Percentiles rank a stretch among this genome's conserved stretches.
These are phyloP conservation scores for Nannobrachium achirus DNA, from an alignment of 2,113 vertebrate species.

Conservation along the genomic window DNA sequence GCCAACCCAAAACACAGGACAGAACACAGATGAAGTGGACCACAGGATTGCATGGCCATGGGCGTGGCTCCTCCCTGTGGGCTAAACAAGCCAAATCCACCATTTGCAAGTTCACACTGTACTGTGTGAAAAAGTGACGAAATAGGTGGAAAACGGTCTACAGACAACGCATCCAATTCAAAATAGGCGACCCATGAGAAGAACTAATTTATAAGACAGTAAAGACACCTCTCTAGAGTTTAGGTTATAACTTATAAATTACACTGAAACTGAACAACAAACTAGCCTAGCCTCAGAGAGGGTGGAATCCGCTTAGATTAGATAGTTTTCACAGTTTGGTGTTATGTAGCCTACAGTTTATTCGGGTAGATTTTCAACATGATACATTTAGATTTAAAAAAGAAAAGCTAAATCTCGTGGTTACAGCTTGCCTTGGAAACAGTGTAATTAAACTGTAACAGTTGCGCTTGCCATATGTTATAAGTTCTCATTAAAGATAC, in stretches of 20 bases:
- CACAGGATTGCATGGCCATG: constrained; percentile 42
- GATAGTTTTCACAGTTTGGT: neutral
- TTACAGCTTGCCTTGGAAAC: too few relatives aligned
- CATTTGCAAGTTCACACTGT: constrained; percentile 54
- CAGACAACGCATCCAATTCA: too few relatives aligned
- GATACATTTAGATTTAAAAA: too few relatives aligned
- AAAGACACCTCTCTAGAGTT: too few relatives aligned
- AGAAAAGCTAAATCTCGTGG: too few relatives aligned
- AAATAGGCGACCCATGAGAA: neutral
- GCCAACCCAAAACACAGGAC: neutral
- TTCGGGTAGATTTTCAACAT: too few relatives aligned
- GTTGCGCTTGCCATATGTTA: neutral
- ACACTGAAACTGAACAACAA: neutral
- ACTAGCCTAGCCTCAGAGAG: neutral
- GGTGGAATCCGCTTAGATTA: neutral
- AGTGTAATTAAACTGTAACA: too few relatives aligned
- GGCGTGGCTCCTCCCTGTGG: constrained; percentile 68
- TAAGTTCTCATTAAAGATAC: neutral
- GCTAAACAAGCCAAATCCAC: constrained; percentile 38
- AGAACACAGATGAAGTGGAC: constrained; percentile 16
- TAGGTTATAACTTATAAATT: too few relatives aligned
- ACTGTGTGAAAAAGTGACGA: neutral
- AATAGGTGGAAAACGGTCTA: neutral
- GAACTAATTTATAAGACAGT: neutral
- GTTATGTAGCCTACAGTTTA: neutral